These are phyloP conservation scores for Anhinga rufa DNA, from an alignment of 2,113 vertebrate species.

Conservation along the genomic window DNA sequence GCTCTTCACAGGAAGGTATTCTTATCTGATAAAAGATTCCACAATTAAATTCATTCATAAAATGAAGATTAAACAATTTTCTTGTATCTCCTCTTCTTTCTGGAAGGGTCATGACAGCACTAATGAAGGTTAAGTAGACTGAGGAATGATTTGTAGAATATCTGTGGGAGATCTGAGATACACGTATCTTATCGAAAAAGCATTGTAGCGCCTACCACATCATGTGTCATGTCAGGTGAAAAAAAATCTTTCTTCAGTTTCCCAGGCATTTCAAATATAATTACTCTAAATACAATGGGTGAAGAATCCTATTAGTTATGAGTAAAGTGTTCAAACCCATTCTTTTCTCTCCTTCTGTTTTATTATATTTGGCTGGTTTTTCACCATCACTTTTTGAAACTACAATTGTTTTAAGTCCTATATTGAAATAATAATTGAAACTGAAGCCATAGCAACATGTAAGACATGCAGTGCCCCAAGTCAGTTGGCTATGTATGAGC, in stretches of 20 bases:
- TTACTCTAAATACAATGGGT: conserved; percentile 5
- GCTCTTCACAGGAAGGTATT: background rate
- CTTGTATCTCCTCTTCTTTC: background rate
- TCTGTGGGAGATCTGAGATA: background rate
- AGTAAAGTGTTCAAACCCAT: background rate
- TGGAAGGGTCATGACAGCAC: background rate
- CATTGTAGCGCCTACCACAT: background rate
- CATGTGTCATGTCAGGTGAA: background rate
- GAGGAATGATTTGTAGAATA: background rate
- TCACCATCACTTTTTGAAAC: background rate
- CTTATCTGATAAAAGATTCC: background rate
- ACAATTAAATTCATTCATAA: conserved; percentile 26
- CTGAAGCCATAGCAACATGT: background rate
- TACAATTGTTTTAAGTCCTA: background rate
- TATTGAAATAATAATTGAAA: background rate
- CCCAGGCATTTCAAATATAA: conserved; percentile 9
- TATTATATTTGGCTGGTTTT: background rate
- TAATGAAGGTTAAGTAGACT: conserved; percentile 30
- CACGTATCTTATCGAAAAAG: background rate
- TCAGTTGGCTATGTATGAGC: background rate
- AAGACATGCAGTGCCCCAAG: background rate
- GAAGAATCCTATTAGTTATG: background rate
- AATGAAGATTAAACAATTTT: conserved; percentile 6
- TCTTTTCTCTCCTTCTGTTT: background rate
- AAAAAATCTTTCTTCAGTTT: conserved; percentile 3